Evolutionary conservation across 2,797 vertebrate species (phyloP), one percentile per base, ranked within the genome.

Genomic region (Manis crassicaudata): DNA sequence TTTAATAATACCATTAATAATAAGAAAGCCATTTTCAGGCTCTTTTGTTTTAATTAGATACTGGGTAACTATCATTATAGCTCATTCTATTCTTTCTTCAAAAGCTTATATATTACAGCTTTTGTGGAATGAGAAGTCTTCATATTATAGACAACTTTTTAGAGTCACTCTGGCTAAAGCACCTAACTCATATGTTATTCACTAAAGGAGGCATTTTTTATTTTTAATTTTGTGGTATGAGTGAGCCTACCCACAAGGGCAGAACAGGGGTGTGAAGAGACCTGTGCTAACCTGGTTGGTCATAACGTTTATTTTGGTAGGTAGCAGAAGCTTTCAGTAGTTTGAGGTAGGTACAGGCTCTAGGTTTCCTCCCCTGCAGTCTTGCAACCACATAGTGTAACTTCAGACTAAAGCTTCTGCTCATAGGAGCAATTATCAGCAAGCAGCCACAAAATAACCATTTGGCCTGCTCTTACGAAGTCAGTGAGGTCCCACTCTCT

Each of bases 21-120:
- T 79, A 94, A 96, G 92, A 96, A 82, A 95, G 82, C n/a, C 94
- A 73, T 97, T 97, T 97, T 90, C 65, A 93, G 46, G 95, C 88
- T 86, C 95, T 97, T 98, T 97, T 25, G 3, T 97, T 98, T 98
- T 96, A 98, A 97, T 98, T 97, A 97, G 89, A 70, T 95, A 75
- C 73, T 91, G 72, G 96, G 23, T 92, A 96, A 79, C 82, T 95
- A 79, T 88, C 27, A 62, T 72, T 0, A 29, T 76, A 94, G 79
- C 40, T 96, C 75, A 96, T 97, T 87, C 95, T 65, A 12, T 95
- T 97, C 92, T 94, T 97, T 93, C 58, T 96, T 79, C 46, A 96
- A 91, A 35, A 94, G 81, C 82, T 97, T 95, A 88, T 89, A 56
- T 52, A 80, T 90, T 50, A 79, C 17, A 96, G 92, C 46, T 95